Base-by-base conservation (phyloP, 2,888 invertebrate species). In the Pantelozetes paolii region DNA sequence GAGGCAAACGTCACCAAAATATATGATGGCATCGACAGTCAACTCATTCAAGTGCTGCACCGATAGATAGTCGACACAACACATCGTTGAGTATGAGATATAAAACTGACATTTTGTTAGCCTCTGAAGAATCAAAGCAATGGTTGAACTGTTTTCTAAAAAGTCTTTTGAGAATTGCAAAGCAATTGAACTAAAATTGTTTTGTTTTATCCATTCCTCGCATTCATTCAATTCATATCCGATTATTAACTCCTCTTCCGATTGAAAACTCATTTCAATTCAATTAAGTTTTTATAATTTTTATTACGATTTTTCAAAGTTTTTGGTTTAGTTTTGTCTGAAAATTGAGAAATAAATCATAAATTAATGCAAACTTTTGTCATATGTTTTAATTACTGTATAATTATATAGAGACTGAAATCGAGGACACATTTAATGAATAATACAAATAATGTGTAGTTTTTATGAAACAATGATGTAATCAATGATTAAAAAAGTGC, bases 1-100 rank as follows among this genome's bases (percentile, higher is more conserved):
- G n/a, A 75, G 67, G 54, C 75, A 75, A 64, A 50, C 48, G n/a
- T 26, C 26, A 28, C 75, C 75, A 28, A 75, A 71, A 36, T 62
- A 70, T 48, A 75, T 75, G 30, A 76, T 69, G 8, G 71, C 71
- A 64, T 75, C 71, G 18, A 74, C 20, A 3, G 28, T 18, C 2
- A 13, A 45, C 6, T 64, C 30, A 54, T 32, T 23, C 18, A 76
- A 20, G 40, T 76, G 75, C 23, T 28, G 20, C 3, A 64, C 18
- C 32, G 70, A 36, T 40, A 73, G 28, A 30, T 64, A 54, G 50
- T 75, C 75, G 26, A 76, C 75, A 3, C 75, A 23, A 73, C 74
- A 75, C 30, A 45, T 69, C 20, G 28, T 40, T 32, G 72, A 26
- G 26, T 67, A 23, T 23, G 64, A 40, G 3, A 72, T 62, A 72